Percentiles rank a stretch among this genome's conserved stretches.
Conservation (phyloP, 2,113 vertebrate species). For the Elephas maximus region DNA sequence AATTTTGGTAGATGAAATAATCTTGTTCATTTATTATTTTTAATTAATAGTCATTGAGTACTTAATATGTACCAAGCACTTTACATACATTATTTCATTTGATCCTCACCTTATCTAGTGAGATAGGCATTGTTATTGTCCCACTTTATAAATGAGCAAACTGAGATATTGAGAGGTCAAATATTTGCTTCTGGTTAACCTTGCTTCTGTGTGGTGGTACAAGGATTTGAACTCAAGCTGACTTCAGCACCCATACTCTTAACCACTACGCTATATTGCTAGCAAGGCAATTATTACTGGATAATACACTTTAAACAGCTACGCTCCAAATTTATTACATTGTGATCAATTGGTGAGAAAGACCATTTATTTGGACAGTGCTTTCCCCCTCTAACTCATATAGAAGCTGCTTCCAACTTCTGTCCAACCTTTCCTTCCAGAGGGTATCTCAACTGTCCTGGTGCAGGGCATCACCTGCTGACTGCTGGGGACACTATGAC, state of each 20-base stretch:
- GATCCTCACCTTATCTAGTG: background rate
- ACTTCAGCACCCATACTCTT: background rate
- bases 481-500: background rate
- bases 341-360: background rate
- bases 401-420: background rate
- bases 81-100: background rate
- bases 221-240: background rate
- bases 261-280: background rate
- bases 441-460: background rate
- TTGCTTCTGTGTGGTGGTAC: background rate
- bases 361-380: background rate
- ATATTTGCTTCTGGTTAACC: background rate
- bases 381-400: background rate
- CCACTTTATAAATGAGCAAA: background rate
- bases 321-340: background rate
- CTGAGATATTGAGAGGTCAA: background rate
- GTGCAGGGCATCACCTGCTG: background rate
- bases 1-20: background rate
- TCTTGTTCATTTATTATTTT: slow-evolving; percentile 17
- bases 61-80: background rate
- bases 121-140: background rate
- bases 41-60: background rate
- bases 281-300: background rate
- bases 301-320: background rate
- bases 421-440: background rate